Evolutionary conservation across 2,888 invertebrate genomes (phyloP), one percentile per base, ranked within the genome.

Genomic region (Apantesis nais): DNA sequence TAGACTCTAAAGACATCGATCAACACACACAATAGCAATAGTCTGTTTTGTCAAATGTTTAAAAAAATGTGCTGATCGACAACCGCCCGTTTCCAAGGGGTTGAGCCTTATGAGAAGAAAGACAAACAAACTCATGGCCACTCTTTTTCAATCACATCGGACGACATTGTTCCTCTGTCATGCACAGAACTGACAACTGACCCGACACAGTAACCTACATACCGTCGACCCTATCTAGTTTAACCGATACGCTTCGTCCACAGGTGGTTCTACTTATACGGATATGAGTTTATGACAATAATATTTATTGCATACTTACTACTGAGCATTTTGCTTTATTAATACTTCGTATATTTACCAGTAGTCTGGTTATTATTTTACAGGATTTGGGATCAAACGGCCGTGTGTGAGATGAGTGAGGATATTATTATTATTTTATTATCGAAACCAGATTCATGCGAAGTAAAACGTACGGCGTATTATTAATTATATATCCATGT

Each of bases 161-260:
- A 65, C 69, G 44, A 37, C 37, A 62, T 55, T 34, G 66, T 67
- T 9, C 39, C 70, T 29, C 37, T 66, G 66, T 66, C 41, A 62
- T 62, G 39, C 16, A 55, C 52, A 55, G 52, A n/a, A n/a, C n/a
- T 34, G 3, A 34, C 3, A 39, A 58, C 37, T 25, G 55, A 31
- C 3, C 12, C 44, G 70, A 19, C 70, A 71, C 63, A 71, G 52
- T 71, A 37, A 71, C 70, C 70, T 44, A 71, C 44, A 58, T 71
- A 67, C 58, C 41, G 41, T 25, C 29, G 16, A 19, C 44, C 22
- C 39, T 16, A 52, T 48, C 52, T 67, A 22, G 29, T 63, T n/a
- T 44, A 66, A 66, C 67, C 70, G 66, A 67, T 67, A 71, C 62
- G 16, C 9, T n/a, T 29, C 52, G 44, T 55, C 11, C 37, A 67